Conservation (phyloP, 1,140 invertebrate species). For the Sycobia sp. region DNA sequence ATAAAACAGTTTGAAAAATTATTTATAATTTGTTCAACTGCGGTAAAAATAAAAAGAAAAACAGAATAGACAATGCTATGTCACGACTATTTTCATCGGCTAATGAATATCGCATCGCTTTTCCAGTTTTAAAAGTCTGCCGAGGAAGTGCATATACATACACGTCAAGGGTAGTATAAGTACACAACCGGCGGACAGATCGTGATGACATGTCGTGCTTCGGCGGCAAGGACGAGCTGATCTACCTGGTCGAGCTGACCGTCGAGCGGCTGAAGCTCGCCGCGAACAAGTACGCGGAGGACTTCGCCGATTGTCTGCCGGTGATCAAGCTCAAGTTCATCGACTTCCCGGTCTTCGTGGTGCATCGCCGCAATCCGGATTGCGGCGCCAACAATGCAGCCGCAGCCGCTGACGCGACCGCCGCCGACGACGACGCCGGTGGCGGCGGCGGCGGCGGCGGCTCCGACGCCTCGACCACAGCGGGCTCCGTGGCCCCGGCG, state of each 20-base stretch:
- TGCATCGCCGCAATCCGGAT: conserved; percentile 26
- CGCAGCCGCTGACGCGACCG: background rate
- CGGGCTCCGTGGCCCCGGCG: background rate
- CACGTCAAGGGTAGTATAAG: background rate
- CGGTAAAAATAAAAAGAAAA: too few relatives aligned
- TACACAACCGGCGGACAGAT: background rate
- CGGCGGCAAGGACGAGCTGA: conserved; percentile 47
- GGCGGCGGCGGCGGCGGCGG: too few relatives aligned
- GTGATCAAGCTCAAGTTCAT: conserved; percentile 53
- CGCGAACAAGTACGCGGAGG: conserved; percentile 44
- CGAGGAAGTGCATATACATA: too few relatives aligned
- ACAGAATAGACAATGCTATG: too few relatives aligned
- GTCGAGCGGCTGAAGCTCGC: conserved; percentile 50
- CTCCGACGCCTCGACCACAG: too few relatives aligned
- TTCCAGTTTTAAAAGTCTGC: too few relatives aligned
- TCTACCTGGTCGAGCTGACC: conserved; percentile 51
- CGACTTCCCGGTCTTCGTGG: conserved; percentile 53
- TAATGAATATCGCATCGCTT: too few relatives aligned
- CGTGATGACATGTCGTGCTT: conserved; percentile 51
- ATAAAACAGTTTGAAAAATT: too few relatives aligned
- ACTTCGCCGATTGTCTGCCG: conserved; percentile 42
- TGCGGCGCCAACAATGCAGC: too few relatives aligned
- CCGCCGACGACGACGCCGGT: background rate
- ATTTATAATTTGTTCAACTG: too few relatives aligned
- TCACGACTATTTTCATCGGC: too few relatives aligned